These are phyloP conservation scores for Catonia carolina DNA, from an alignment of 2,888 invertebrate genomes.

Conservation along the genomic window DNA sequence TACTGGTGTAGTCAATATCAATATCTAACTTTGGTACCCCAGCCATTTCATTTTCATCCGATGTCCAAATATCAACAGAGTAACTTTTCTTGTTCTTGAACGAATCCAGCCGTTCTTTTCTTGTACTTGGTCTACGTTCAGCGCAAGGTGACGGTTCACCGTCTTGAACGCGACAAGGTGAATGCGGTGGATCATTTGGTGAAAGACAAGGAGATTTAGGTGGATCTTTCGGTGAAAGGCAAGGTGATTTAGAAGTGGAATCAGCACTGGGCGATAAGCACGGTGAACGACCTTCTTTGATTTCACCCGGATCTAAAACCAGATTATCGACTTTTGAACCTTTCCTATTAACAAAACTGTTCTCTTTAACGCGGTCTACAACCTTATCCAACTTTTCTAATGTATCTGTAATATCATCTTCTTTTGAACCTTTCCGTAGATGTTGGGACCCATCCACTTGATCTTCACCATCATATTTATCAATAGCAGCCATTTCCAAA, in stretches of 20 bases:
- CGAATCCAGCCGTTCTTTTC: slow-evolving; percentile 37
- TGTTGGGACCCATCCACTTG: neutral
- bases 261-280: slow-evolving; percentile 5
- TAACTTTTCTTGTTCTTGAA: slow-evolving; percentile 38
- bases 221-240: slow-evolving; percentile 11
- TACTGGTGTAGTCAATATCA: slow-evolving; percentile 28
- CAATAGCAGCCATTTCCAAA: neutral
- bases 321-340: slow-evolving; percentile 7
- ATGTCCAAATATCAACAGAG: slow-evolving; percentile 37
- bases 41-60: slow-evolving; percentile 34
- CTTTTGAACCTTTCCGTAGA: neutral
- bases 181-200: slow-evolving; percentile 22
- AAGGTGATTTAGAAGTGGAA: slow-evolving; percentile 10
- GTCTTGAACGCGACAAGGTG: slow-evolving; percentile 15
- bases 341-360: slow-evolving; percentile 4
- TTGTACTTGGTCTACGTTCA: slow-evolving; percentile 36
- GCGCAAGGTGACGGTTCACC: slow-evolving; percentile 27
- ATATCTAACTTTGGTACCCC: slow-evolving; percentile 31
- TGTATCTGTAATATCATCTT: slow-evolving; percentile 20
- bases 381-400: slow-evolving; percentile 24
- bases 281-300: neutral
- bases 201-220: slow-evolving; percentile 14
- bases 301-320: neutral
- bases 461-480: neutral
- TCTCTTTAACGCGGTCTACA: slow-evolving; percentile 21